A percentile compares a stretch with the other conserved stretches of the same genome.
phyloP scores from a whole-genome alignment of 2,888 invertebrate genomes.

The Eulithis prunata region DNA sequence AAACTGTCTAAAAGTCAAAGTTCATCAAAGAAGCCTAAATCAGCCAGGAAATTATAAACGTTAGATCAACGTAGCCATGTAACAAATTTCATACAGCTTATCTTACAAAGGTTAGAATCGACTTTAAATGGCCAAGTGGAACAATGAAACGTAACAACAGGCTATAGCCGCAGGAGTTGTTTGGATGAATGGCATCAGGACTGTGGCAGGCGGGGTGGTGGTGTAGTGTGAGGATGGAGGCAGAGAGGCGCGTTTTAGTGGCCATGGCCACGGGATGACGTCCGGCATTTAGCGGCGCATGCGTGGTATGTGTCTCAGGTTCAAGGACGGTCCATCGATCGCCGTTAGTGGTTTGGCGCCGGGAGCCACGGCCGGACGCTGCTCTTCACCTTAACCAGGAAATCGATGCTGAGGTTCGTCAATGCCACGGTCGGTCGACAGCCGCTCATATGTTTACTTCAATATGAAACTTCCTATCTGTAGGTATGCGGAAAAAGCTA shows the following conservation, averaged over 20 bases:
- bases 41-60: slow-evolving; percentile 40
- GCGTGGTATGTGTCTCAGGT: slow-evolving; percentile 64
- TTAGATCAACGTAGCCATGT: slow-evolving; percentile 40
- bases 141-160: slow-evolving; percentile 54
- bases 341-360: slow-evolving; percentile 58
- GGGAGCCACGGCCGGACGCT: slow-evolving; percentile 69
- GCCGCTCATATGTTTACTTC: slow-evolving; percentile 8
- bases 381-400: slow-evolving; percentile 53
- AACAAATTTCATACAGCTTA: slow-evolving; percentile 60
- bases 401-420: slow-evolving; percentile 58
- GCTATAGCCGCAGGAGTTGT: slow-evolving; percentile 53
- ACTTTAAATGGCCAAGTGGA: slow-evolving; percentile 75
- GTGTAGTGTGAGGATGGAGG: slow-evolving; percentile 47
- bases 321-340: slow-evolving; percentile 80
- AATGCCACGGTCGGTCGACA: slow-evolving; percentile 61
- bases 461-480: slow-evolving; percentile 20
- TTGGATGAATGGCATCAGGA: slow-evolving; percentile 59
- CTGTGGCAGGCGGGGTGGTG: slow-evolving; percentile 32
- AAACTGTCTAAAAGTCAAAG: slow-evolving; percentile 49
- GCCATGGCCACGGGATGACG: slow-evolving; percentile 79
- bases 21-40: slow-evolving; percentile 34
- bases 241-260: slow-evolving; percentile 64
- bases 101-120: slow-evolving; percentile 67
- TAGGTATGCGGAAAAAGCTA: neutral
- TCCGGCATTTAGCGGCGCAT: slow-evolving; percentile 68